A percentile compares a stretch with the other conserved stretches of the same genome.
phyloP scores from a whole-genome alignment of 2,113 vertebrate species.

The Saccopteryx bilineata region DNA sequence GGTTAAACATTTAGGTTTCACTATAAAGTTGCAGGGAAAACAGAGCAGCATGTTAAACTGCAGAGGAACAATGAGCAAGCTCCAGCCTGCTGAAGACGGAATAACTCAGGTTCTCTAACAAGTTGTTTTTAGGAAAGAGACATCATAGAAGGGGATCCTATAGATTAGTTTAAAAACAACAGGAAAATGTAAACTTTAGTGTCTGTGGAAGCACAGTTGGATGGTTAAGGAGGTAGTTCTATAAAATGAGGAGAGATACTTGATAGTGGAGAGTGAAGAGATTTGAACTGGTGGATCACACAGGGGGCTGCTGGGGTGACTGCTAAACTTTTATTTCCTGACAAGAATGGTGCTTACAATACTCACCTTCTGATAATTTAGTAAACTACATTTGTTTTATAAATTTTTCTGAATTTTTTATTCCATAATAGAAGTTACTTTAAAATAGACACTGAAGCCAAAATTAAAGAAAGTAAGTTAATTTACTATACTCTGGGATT shows the following conservation, averaged over 20 bases:
- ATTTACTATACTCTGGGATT: neutral
- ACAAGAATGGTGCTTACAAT: neutral
- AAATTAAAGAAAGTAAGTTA: neutral
- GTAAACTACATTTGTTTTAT: neutral
- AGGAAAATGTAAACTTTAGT: neutral
- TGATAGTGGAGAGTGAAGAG: neutral
- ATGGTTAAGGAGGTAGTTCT: neutral
- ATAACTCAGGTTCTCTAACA: neutral
- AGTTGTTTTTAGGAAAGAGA: neutral
- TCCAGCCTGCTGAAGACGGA: neutral
- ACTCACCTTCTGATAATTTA: neutral
- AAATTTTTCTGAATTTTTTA: neutral
- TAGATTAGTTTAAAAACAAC: neutral
- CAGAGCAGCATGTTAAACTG: neutral
- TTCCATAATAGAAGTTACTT: neutral
- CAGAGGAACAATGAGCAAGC: neutral
- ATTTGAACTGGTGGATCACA: too few relatives aligned
- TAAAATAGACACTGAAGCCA: neutral
- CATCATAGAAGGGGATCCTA: neutral
- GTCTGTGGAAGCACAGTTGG: neutral
- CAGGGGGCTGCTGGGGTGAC: fast-evolving
- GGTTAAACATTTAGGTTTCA: neutral
- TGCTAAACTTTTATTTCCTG: neutral
- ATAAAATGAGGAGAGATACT: neutral
- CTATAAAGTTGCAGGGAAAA: neutral